phyloP scores from a whole-genome alignment of 2,113 vertebrate species.

The Percopsis transmontana region DNA sequence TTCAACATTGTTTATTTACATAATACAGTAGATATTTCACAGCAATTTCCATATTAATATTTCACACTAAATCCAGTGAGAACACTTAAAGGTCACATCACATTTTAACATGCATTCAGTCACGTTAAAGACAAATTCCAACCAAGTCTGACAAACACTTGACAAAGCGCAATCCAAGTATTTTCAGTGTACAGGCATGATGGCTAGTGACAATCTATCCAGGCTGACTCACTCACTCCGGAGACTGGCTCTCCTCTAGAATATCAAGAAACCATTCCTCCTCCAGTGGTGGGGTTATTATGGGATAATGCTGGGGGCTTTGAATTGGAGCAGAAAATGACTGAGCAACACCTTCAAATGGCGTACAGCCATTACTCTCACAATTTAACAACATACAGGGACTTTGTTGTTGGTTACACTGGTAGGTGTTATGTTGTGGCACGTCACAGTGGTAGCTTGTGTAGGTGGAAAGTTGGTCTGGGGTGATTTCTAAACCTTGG shows the following conservation, averaged over 20 bases:
- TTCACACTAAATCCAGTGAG: neutral
- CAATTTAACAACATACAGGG: conserved; percentile 24
- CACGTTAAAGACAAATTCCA: neutral
- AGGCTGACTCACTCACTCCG: neutral
- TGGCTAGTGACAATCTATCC: neutral
- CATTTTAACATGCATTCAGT: too few species aligned
- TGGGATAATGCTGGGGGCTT: conserved; percentile 28
- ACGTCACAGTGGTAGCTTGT: neutral
- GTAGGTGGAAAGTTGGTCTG: conserved; percentile 8
- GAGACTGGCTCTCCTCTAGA: conserved; percentile 41
- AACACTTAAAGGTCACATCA: neutral
- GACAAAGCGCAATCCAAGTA: neutral
- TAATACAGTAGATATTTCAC: conserved; percentile 3
- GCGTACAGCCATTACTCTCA: conserved; percentile 28
- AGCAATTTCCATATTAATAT: conserved; percentile 1
- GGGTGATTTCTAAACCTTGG: conserved; percentile 1
- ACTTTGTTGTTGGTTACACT: conserved; percentile 17
- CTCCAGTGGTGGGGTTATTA: conserved; percentile 67
- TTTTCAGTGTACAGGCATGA: neutral
- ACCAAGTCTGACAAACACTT: neutral
- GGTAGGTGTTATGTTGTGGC: conserved; percentile 28
- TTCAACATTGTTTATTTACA: conserved; percentile 12
- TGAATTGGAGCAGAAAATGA: conserved; percentile 67
- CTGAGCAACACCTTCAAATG: conserved; percentile 77
- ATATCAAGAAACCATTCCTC: conserved; percentile 79